Conservation (phyloP, 1,140 invertebrate species). For the Drosophila varians region DNA sequence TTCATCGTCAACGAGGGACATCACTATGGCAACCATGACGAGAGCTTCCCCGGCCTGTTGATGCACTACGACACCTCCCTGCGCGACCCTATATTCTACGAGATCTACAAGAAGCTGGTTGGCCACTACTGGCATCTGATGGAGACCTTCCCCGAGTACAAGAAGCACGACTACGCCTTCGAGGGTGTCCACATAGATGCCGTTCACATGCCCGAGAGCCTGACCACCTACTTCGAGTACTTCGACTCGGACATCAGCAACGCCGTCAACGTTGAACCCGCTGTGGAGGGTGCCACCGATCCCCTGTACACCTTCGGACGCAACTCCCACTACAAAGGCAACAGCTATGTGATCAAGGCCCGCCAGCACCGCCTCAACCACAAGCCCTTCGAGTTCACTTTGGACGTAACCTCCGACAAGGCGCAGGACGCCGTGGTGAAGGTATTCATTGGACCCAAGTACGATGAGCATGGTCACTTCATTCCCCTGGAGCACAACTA, state of each 20-base stretch:
- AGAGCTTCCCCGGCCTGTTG: conserved; percentile 84
- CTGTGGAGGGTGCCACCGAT: conserved; percentile 35
- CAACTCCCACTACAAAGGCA: conserved; percentile 87
- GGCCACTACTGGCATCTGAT: conserved; percentile 86
- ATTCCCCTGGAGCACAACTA: conserved; percentile 74
- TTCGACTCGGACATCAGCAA: conserved; percentile 89
- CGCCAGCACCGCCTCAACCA: conserved; percentile 86
- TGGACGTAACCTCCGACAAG: conserved; percentile 85
- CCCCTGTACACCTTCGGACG: conserved; percentile 85
- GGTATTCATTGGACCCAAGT: conserved; percentile 86
- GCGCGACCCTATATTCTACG: conserved; percentile 88
- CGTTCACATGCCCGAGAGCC: conserved; percentile 86
- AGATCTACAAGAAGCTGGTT: conserved; percentile 86
- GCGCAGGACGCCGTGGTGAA: conserved; percentile 85
- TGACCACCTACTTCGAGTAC: conserved; percentile 89
- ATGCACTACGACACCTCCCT: conserved; percentile 86
- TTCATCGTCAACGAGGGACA: conserved; percentile 83
- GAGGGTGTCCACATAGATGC: conserved; percentile 87
- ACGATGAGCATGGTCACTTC: conserved; percentile 84
- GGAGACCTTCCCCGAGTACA: conserved; percentile 84
- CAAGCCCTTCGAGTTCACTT: conserved; percentile 86
- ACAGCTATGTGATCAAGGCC: conserved; percentile 85
- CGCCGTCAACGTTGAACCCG: conserved; percentile 84
- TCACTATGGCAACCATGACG: conserved; percentile 73
- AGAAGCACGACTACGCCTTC: conserved; percentile 85